Evolutionary conservation across 2,888 invertebrate genomes (phyloP).

Genomic region (Ormyrus pomaceus): DNA sequence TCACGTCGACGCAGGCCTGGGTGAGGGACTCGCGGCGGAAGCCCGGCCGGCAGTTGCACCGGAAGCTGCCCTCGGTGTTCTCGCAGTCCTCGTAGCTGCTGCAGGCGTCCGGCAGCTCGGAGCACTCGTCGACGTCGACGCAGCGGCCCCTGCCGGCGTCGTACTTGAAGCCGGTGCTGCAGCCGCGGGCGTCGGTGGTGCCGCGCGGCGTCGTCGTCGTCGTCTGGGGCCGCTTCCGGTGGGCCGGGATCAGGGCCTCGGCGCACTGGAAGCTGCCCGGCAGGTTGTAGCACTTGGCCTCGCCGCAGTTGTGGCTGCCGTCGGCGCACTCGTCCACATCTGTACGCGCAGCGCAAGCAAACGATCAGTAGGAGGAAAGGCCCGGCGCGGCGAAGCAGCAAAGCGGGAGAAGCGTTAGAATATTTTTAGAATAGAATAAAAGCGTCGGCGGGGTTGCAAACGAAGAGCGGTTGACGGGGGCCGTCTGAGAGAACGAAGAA

Average conservation of each 20-base stretch:
- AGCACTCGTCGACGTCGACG: slow-evolving; percentile 84
- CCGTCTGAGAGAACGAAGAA: too few species aligned
- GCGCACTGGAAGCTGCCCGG: slow-evolving; percentile 82
- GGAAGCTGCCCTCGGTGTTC: slow-evolving; percentile 83
- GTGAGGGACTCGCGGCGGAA: slow-evolving; percentile 80
- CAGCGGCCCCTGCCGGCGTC: slow-evolving; percentile 65
- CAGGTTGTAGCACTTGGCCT: slow-evolving; percentile 82
- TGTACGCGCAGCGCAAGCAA: slow-evolving; percentile 67
- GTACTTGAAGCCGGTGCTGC: slow-evolving; percentile 59
- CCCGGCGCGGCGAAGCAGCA: too few species aligned
- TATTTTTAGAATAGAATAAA: too few species aligned
- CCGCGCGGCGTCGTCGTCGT: background rate
- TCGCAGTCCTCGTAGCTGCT: slow-evolving; percentile 81
- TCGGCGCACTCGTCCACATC: slow-evolving; percentile 88
- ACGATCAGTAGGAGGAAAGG: too few species aligned
- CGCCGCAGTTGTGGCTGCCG: slow-evolving; percentile 79
- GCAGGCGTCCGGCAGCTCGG: slow-evolving; percentile 78
- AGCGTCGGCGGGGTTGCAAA: too few species aligned
- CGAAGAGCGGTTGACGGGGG: background rate
- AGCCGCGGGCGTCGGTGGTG: slow-evolving; percentile 19
- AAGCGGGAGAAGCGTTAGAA: too few species aligned
- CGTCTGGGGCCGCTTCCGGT: slow-evolving; percentile 57
- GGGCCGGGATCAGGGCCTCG: slow-evolving; percentile 62
- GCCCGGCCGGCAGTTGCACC: slow-evolving; percentile 81
- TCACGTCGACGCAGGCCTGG: slow-evolving; percentile 84